Conservation (phyloP, 2,113 vertebrate genomes). For the Ptilorrhoa leucosticta region DNA sequence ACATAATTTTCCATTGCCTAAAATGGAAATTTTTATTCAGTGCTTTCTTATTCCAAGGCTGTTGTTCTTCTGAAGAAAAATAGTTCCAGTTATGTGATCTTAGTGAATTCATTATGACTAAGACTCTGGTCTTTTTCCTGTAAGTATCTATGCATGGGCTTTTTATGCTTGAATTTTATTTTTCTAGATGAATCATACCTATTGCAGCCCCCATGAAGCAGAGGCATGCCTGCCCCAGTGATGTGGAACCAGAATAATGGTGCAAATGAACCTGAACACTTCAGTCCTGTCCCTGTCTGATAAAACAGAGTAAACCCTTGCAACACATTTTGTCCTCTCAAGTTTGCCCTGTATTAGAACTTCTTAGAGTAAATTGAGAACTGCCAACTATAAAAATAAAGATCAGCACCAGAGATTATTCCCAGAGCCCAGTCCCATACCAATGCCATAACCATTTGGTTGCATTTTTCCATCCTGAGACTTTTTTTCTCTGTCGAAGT, state of each 20-base stretch:
- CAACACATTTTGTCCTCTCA: not conserved
- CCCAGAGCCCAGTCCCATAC: not conserved
- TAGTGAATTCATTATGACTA: not conserved
- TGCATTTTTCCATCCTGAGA: not conserved
- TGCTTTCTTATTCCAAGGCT: not conserved
- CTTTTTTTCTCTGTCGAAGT: not conserved
- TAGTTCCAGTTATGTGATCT: not conserved
- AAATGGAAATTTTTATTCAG: not conserved
- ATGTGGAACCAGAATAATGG: not conserved
- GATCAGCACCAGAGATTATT: not conserved
- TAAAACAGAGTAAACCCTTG: not conserved
- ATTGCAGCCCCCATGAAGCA: not conserved
- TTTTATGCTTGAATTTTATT: not conserved
- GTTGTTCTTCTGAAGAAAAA: not conserved
- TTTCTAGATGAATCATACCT: not conserved
- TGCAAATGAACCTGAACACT: not conserved
- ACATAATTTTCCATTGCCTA: not conserved
- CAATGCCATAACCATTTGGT: not conserved
- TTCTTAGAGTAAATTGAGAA: not conserved
- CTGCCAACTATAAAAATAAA: not conserved
- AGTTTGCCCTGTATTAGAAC: not conserved
- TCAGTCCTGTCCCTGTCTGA: not conserved
- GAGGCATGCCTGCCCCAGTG: not conserved
- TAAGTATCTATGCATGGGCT: not conserved
- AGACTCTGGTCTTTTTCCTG: not conserved